Conservation (phyloP, 2,797 vertebrate species). For the Poeciliopsis infans region DNA sequence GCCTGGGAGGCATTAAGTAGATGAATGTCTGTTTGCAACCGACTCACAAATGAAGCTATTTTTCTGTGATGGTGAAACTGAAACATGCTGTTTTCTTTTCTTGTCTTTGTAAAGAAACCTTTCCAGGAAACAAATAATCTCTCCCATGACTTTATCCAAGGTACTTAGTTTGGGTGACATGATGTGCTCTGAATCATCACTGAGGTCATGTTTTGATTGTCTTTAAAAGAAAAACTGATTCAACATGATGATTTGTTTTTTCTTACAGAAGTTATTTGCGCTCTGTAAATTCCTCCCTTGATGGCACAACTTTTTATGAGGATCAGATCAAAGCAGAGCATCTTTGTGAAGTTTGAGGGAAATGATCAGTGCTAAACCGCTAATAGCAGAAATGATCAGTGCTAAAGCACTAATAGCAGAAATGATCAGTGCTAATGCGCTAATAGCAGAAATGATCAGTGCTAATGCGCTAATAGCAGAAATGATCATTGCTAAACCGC, state of each 20-base stretch:
- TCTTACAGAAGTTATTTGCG: not conserved
- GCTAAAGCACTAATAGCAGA: not conserved
- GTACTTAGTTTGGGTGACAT: not conserved
- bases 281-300: not conserved
- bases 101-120: not conserved
- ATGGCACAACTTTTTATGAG: not conserved
- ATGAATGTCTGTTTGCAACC: slow-evolving; percentile 38
- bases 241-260: not conserved
- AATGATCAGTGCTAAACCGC: not conserved
- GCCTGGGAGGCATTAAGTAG: slow-evolving; percentile 32
- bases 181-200: not conserved
- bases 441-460: not conserved
- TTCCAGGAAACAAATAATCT: slow-evolving; percentile 6
- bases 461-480: no score
- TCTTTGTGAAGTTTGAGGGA: not conserved
- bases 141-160: not conserved
- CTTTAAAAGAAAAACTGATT: not conserved
- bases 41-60: not conserved
- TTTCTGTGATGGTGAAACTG: slow-evolving; percentile 30
- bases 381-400: no score
- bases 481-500: no score
- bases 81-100: not conserved
- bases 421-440: not conserved
- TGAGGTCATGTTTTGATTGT: slow-evolving; percentile 4
- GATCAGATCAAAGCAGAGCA: not conserved